Evolutionary conservation across 1,140 invertebrate genomes (phyloP), one percentile per base, ranked within the genome.

Genomic region (Spodoptera frugiperda): DNA sequence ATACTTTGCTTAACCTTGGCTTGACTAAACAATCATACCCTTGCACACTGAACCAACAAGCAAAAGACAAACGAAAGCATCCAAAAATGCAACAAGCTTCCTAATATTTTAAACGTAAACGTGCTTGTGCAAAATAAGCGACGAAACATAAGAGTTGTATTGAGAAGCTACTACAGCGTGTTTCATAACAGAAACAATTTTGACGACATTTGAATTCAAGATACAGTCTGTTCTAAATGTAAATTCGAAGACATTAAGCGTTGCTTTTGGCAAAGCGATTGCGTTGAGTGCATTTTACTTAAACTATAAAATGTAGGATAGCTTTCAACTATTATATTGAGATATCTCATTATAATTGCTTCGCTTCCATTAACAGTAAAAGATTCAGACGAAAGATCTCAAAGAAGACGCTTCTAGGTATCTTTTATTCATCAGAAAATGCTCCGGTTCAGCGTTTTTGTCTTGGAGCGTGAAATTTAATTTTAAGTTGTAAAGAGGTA

Each of bases 161-260:
- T 55, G 54, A 55, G 25, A 25, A 55, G 54, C 19, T 55, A 5
- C 19, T 17, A 6, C 10, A 65, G 19, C 11, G 17, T 48, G 44
- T 49, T 65, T 65, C 61, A 65, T 65, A 65, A 65, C 61, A 44
- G 61, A 48, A 48, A 65, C 72, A 33, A 15, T 75, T 73, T 76
- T 67, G 63, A 61, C 39, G 63, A 59, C 53, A 70, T 77, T 33
- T 71, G 61, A 73, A 55, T 48, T 73, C 54, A 44, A 39, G n/a
- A 48, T 73, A 67, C 55, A 39, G 59, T 21, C 71, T 77, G 77
- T 82, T 79, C 80, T 82, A 79, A 79, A 82, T 82, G 74, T 65
- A 79, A 82, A 82, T 82, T 67, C 14, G 33, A 51, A 39, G 54
- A 75, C 65, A 79, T 79, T 82, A 77, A 67, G 46, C 9, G 33